These are phyloP conservation scores for Sphaeridia pumilis DNA, from an alignment of 2,888 invertebrate species.

Conservation along the genomic window DNA sequence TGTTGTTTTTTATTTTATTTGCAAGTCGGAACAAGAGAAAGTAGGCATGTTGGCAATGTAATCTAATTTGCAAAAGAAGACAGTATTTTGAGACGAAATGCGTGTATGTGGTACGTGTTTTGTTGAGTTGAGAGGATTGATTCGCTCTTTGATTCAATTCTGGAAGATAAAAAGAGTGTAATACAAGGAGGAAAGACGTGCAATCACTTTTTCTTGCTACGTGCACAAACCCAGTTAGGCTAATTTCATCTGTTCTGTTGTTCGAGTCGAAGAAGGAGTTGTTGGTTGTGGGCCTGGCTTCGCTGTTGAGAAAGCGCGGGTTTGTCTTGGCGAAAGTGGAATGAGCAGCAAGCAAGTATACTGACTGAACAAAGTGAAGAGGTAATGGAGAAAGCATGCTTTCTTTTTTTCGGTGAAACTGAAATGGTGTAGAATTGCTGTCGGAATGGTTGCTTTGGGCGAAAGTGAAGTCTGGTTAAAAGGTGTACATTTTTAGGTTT, in stretches of 20 bases:
- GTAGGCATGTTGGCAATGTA: background rate
- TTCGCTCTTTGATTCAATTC: background rate
- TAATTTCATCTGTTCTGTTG: background rate
- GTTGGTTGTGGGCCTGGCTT: no score
- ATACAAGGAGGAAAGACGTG: background rate
- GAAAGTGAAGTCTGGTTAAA: no score
- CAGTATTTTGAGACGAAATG: background rate
- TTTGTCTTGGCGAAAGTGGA: background rate
- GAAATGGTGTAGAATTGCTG: no score
- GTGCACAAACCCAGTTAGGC: background rate
- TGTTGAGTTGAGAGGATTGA: background rate
- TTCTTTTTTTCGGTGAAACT: background rate
- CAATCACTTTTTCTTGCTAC: background rate
- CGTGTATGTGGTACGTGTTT: background rate
- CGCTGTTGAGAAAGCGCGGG: no score
- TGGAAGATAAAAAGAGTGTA: background rate
- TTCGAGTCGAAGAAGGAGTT: no score
- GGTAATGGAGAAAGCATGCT: background rate
- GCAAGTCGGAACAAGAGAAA: background rate
- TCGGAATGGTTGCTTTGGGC: background rate
- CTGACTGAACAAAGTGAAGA: no score
- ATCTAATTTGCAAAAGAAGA: background rate
- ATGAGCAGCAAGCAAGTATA: no score
- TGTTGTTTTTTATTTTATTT: background rate
- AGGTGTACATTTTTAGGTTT: background rate